A percentile compares a stretch with the other conserved stretches of the same genome.
phyloP scores from a whole-genome alignment of 1,140 invertebrate genomes.

The Teleopsis dalmanni region DNA sequence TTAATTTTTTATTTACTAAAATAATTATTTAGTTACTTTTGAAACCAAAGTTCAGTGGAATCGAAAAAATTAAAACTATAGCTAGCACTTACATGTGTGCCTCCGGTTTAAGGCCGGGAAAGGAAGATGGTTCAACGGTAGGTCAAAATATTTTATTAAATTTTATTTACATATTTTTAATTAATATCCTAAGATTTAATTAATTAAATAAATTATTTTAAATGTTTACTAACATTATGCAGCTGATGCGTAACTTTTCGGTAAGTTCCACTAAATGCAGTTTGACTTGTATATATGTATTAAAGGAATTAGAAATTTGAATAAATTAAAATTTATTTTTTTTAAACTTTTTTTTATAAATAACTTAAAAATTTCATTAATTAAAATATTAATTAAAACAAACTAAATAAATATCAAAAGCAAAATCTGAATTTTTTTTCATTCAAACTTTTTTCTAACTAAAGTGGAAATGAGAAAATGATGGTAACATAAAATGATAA shows the following conservation, averaged over 20 bases:
- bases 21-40: slow-evolving; percentile 56
- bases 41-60: slow-evolving; percentile 89
- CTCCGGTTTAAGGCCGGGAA: slow-evolving; percentile 81
- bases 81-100: slow-evolving; percentile 98
- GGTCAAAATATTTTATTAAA: slow-evolving; percentile 23
- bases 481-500: too few species aligned
- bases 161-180: neutral
- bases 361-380: too few species aligned
- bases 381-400: too few species aligned
- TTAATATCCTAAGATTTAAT: neutral
- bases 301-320: too few species aligned
- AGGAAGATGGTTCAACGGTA: slow-evolving; percentile 64
- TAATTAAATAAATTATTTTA: neutral
- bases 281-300: too few species aligned
- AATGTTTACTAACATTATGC: slow-evolving; percentile 9
- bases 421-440: too few species aligned
- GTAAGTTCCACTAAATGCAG: too few species aligned
- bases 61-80: slow-evolving; percentile 99
- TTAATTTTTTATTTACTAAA: neutral
- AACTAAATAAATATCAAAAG: too few species aligned
- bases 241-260: slow-evolving; percentile 39
- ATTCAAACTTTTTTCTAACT: too few species aligned
- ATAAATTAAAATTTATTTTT: too few species aligned
- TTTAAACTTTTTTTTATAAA: too few species aligned
- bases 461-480: too few species aligned